Conservation (phyloP, 2,113 vertebrate species). For the Martes martes region DNA sequence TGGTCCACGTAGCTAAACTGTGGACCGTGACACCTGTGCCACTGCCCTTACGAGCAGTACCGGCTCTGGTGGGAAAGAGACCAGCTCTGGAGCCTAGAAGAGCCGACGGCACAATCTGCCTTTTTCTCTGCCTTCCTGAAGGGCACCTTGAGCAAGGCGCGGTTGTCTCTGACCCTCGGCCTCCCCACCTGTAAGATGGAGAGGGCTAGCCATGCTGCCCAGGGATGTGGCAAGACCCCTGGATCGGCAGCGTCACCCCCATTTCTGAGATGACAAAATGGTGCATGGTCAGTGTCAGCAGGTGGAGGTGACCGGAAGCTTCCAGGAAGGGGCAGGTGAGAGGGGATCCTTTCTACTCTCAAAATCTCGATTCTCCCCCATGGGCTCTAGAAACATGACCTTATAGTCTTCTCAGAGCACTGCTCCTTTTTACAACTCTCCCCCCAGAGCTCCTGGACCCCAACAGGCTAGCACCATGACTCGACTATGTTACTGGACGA, state of each 20-base stretch:
- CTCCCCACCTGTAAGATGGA: background rate
- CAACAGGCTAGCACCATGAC: background rate
- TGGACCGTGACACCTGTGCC: background rate
- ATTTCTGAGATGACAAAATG: background rate
- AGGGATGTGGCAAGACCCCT: no score
- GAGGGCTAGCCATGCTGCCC: fast-evolving
- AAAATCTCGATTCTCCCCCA: background rate
- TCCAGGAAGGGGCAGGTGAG: background rate
- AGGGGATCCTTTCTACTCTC: background rate
- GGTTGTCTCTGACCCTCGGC: background rate
- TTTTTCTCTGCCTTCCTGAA: background rate
- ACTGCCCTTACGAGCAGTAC: fast-evolving
- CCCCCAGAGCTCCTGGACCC: background rate
- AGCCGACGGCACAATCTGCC: background rate
- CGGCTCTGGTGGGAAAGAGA: fast-evolving
- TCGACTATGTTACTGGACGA: background rate
- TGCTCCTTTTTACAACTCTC: background rate
- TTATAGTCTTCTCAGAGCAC: background rate
- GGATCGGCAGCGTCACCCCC: background rate
- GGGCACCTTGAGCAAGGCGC: background rate
- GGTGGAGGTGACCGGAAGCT: background rate
- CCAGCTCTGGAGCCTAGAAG: background rate
- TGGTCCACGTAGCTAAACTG: background rate
- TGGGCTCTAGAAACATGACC: background rate
- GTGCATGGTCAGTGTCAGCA: background rate